phyloP scores from a whole-genome alignment of 2,888 invertebrate genomes.

The Vesta saturnalis region DNA sequence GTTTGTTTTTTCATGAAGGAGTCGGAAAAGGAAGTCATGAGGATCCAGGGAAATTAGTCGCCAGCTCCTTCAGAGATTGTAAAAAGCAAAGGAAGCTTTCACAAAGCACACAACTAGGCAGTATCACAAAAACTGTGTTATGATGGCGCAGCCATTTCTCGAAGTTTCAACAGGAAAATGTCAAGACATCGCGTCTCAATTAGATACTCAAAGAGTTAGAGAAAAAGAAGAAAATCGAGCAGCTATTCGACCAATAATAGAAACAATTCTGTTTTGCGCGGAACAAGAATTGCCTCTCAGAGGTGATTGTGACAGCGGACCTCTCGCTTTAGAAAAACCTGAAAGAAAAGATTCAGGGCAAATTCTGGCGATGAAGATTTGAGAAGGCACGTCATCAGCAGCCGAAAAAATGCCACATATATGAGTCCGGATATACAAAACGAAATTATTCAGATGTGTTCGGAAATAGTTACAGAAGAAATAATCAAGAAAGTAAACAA shows the following conservation, averaged over 20 bases:
- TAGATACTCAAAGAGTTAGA: conserved; percentile 7
- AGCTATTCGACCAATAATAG: conserved; percentile 23
- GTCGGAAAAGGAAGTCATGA: conserved; percentile 8
- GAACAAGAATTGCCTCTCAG: conserved; percentile 32
- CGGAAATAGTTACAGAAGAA: no score
- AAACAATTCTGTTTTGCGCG: conserved; percentile 29
- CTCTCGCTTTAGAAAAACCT: conserved; percentile 23
- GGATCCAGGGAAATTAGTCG: conserved; percentile 11
- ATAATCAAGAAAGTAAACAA: not conserved
- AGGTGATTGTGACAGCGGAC: conserved; percentile 22
- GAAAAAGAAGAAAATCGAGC: conserved; percentile 9
- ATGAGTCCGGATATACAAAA: not conserved
- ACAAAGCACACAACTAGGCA: conserved; percentile 2
- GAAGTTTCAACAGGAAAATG: conserved; percentile 12
- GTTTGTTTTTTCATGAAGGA: conserved; percentile 6
- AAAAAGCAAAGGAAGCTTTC: conserved; percentile 9
- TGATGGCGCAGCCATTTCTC: conserved; percentile 6
- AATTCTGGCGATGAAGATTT: conserved; percentile 26
- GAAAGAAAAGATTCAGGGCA: conserved; percentile 24
- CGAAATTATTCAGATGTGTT: not conserved
- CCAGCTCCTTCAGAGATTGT: conserved; percentile 6
- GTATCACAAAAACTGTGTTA: conserved; percentile 10
- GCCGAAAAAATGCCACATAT: conserved; percentile 1
- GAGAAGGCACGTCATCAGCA: not conserved
- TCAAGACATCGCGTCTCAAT: conserved; percentile 7